These are phyloP conservation scores for Cephus nigrinus DNA, from an alignment of 2,888 invertebrate genomes.

Conservation along the genomic window DNA sequence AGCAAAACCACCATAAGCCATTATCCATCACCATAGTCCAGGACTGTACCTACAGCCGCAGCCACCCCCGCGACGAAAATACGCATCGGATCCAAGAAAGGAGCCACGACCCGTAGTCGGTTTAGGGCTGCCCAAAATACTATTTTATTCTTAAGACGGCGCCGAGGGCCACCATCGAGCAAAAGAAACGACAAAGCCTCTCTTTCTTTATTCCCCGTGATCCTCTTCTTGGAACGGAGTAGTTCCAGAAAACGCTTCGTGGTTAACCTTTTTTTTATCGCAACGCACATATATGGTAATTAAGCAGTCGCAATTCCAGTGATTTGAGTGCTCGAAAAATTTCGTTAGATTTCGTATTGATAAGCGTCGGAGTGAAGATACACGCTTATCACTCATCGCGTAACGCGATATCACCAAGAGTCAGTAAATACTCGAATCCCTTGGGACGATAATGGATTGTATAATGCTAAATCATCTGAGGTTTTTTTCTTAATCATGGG, in stretches of 20 bases:
- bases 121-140: slow-evolving; percentile 23
- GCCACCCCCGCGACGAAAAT: slow-evolving; percentile 4
- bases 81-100: slow-evolving; percentile 9
- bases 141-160: slow-evolving; percentile 25
- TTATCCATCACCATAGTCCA: background rate
- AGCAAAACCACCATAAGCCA: background rate
- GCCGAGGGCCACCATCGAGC: slow-evolving; percentile 4
- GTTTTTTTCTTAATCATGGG: background rate
- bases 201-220: background rate
- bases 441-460: background rate
- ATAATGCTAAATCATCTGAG: background rate
- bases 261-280: background rate
- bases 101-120: slow-evolving; percentile 12
- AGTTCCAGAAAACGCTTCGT: background rate
- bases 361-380: background rate
- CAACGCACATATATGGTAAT: background rate
- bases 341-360: background rate
- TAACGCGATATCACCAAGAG: background rate
- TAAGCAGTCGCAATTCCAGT: background rate
- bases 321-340: background rate
- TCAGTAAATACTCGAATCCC: background rate
- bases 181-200: slow-evolving; percentile 16
- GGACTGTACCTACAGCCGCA: background rate
- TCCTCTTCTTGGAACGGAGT: background rate
- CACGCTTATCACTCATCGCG: background rate